Conservation (phyloP, 2,888 invertebrate species). For the Baccha elongata region DNA sequence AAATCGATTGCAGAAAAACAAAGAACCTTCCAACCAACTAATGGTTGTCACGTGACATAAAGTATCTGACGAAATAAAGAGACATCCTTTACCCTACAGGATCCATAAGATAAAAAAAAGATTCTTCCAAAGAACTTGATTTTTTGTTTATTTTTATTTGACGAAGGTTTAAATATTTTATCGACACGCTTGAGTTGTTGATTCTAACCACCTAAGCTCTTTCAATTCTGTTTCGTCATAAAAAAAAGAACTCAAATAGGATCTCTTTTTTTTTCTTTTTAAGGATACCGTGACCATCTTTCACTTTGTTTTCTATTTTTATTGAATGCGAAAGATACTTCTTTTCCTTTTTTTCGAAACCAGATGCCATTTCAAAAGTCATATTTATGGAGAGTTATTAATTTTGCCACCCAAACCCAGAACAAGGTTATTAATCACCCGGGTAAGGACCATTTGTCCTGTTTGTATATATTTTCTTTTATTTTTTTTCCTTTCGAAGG, state of each 20-base stretch:
- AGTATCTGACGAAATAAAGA: neutral
- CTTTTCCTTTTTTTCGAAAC: constrained; percentile 24
- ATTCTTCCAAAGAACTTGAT: constrained; percentile 10
- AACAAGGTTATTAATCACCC: constrained; percentile 34
- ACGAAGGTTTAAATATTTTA: constrained; percentile 70
- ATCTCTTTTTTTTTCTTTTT: too few relatives aligned
- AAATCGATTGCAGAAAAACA: neutral
- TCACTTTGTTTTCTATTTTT: constrained; percentile 44
- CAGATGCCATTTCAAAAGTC: constrained; percentile 58
- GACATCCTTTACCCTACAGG: neutral
- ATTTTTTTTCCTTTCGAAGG: neutral
- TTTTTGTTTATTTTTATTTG: constrained; percentile 44
- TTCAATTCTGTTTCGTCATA: neutral
- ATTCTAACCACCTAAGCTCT: constrained; percentile 30
- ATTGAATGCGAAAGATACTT: constrained; percentile 31
- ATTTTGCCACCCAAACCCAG: constrained; percentile 40
- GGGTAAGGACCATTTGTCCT: constrained; percentile 34
- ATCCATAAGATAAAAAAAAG: neutral
- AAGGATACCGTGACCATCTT: constrained; percentile 49
- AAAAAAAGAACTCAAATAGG: constrained; percentile 10
- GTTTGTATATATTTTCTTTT: neutral
- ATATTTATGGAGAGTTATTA: constrained; percentile 63
- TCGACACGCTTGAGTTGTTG: constrained; percentile 55
- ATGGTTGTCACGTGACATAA: constrained; percentile 19
- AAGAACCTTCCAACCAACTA: neutral